Percentiles rank a stretch among this genome's conserved stretches.
Evolutionary conservation across 1,140 invertebrate species (phyloP).

Genomic region (Zaprionus nigranus): DNA sequence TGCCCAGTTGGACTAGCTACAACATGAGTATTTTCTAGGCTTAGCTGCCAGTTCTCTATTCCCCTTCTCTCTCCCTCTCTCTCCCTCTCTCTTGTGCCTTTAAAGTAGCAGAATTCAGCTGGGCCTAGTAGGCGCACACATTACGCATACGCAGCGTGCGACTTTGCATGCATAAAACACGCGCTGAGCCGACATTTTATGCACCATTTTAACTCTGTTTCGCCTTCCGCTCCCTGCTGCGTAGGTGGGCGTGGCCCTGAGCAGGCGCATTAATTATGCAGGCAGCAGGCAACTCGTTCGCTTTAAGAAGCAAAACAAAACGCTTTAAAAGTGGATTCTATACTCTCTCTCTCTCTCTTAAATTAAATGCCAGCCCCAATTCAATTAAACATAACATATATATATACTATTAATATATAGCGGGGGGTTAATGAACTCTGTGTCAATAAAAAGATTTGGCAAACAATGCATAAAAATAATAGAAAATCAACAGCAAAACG

Average conservation of each 20-base stretch:
- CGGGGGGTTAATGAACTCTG: slow-evolving; percentile 66
- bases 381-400: background rate
- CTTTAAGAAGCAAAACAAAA: background rate
- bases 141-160: slow-evolving; percentile 70
- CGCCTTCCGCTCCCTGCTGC: slow-evolving; percentile 6
- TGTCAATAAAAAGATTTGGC: slow-evolving; percentile 25
- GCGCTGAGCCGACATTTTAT: slow-evolving; percentile 35
- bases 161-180: slow-evolving; percentile 75
- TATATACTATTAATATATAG: background rate
- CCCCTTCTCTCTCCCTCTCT: background rate
- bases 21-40: background rate
- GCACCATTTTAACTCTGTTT: slow-evolving; percentile 42
- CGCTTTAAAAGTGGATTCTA: background rate
- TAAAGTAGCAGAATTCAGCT: slow-evolving; percentile 11
- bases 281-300: slow-evolving; percentile 7
- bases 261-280: slow-evolving; percentile 72
- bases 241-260: slow-evolving; percentile 25
- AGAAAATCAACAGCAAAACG: slow-evolving; percentile 71
- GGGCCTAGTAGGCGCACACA: slow-evolving; percentile 21
- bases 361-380: background rate
- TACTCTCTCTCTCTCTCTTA: background rate
- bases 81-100: background rate
- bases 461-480: slow-evolving; percentile 63
- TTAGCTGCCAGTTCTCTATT: background rate
- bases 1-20: background rate